A percentile compares a stretch with the other conserved stretches of the same genome.
Evolutionary conservation across 2,888 invertebrate species (phyloP).

Genomic region (Encarsia formosa): DNA sequence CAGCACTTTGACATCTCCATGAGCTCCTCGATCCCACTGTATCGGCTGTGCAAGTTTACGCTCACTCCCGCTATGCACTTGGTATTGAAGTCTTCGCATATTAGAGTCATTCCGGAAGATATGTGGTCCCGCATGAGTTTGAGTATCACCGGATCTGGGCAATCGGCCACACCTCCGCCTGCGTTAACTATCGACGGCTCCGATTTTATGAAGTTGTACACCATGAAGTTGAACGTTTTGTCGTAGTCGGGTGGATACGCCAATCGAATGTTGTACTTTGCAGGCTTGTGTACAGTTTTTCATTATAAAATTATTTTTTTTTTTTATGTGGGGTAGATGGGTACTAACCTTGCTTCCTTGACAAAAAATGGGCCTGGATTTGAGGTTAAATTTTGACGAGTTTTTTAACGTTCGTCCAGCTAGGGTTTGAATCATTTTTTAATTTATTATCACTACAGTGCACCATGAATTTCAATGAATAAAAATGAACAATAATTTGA

Average conservation of each 20-base stretch:
- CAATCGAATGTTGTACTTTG: slow-evolving; percentile 32
- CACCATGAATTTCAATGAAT: too few species aligned
- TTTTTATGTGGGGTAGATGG: too few species aligned
- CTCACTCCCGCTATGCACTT: slow-evolving; percentile 37
- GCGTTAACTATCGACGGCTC: slow-evolving; percentile 38
- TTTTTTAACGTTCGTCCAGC: too few species aligned
- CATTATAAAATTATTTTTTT: too few species aligned
- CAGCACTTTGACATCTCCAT: slow-evolving; percentile 29
- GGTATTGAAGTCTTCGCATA: slow-evolving; percentile 32
- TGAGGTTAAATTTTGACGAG: too few species aligned
- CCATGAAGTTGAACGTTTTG: slow-evolving; percentile 38
- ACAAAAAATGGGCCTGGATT: too few species aligned
- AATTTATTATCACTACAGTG: too few species aligned
- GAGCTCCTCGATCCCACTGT: not conserved
- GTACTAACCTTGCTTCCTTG: too few species aligned
- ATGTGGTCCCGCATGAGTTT: slow-evolving; percentile 33
- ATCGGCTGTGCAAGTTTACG: slow-evolving; percentile 10
- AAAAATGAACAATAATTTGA: too few species aligned
- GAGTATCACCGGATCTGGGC: slow-evolving; percentile 29
- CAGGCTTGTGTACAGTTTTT: too few species aligned
- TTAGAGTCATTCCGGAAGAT: slow-evolving; percentile 36
- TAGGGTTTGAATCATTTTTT: too few species aligned
- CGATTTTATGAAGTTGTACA: slow-evolving; percentile 32
- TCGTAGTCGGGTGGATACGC: slow-evolving; percentile 39
- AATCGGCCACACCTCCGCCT: slow-evolving; percentile 27